phyloP scores from a whole-genome alignment of 2,888 invertebrate species.

The Lypha dubia region DNA sequence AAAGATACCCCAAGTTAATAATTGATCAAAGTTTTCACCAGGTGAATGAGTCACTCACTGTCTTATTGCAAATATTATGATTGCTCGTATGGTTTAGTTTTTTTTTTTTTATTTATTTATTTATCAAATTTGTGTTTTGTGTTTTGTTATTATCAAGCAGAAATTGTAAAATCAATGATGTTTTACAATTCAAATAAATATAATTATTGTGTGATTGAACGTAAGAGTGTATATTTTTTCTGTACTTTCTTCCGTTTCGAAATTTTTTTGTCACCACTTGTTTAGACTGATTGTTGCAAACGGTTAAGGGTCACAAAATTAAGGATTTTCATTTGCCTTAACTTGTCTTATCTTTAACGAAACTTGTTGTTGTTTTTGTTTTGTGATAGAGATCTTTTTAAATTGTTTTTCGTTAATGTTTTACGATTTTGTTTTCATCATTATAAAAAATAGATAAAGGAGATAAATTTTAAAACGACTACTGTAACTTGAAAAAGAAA shows the following conservation, averaged over 20 bases:
- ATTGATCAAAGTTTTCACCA: neutral
- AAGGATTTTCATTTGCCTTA: neutral
- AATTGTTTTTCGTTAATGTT: neutral
- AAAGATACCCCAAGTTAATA: neutral
- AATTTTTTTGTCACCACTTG: neutral
- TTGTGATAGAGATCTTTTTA: neutral
- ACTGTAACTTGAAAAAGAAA: neutral
- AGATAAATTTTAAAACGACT: constrained; percentile 9
- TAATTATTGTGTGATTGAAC: no score
- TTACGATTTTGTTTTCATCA: neutral
- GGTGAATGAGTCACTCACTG: neutral
- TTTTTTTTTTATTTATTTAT: neutral
- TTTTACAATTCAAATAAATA: neutral
- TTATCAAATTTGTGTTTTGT: neutral
- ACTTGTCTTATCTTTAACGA: neutral
- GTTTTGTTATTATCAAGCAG: neutral
- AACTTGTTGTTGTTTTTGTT: neutral
- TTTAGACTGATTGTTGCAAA: constrained; percentile 1
- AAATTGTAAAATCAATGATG: neutral
- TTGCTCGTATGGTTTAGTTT: neutral
- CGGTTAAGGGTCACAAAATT: neutral
- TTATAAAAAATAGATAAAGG: constrained; percentile 17
- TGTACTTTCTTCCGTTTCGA: neutral
- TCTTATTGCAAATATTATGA: neutral
- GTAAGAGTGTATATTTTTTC: neutral